Conservation (phyloP, 2,113 vertebrate species). For the Actenoides lindsayi region DNA sequence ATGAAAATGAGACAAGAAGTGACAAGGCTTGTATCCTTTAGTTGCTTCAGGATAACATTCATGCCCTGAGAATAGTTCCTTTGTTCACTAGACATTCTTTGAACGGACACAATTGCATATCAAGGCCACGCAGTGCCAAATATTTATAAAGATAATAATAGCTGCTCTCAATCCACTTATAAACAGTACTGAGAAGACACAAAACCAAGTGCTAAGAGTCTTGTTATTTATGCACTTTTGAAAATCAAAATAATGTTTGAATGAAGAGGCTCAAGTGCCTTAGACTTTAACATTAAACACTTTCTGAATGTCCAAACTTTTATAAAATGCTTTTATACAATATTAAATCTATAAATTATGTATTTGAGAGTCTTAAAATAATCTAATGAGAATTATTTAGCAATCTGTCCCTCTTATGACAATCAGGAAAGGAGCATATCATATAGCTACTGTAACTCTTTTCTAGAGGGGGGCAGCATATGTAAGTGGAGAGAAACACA, state of each 20-base stretch:
- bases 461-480: neutral
- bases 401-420: neutral
- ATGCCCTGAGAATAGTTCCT: constrained; percentile 31
- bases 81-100: constrained; percentile 54
- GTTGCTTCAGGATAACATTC: constrained; percentile 43
- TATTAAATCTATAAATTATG: neutral
- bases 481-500: neutral
- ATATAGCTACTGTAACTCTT: neutral
- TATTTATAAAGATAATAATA: constrained; percentile 60
- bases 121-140: constrained; percentile 65
- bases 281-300: neutral
- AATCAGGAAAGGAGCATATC: neutral
- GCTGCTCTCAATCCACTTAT: neutral
- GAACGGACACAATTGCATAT: neutral
- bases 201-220: neutral
- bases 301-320: neutral
- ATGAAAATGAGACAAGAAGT: constrained; percentile 65
- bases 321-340: neutral
- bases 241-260: constrained; percentile 1
- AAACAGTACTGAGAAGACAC: constrained; percentile 21
- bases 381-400: neutral
- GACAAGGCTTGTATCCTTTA: constrained; percentile 60
- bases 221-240: neutral
- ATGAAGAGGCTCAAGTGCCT: neutral
- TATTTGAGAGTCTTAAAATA: neutral